phyloP scores from a whole-genome alignment of 2,888 invertebrate genomes.

The Laspeyria flexula region DNA sequence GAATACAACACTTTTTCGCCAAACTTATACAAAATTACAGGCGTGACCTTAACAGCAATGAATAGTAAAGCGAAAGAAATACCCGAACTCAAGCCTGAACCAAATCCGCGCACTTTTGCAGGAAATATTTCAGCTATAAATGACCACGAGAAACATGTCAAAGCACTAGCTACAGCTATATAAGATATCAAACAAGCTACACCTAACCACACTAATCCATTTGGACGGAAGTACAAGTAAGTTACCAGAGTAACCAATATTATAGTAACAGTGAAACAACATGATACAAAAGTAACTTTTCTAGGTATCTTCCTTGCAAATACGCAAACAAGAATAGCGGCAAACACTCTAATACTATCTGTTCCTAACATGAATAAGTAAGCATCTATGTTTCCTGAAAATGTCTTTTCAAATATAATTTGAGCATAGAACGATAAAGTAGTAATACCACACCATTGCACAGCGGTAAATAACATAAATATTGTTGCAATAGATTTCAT shows the following conservation, averaged over 20 bases:
- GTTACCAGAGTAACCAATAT: conserved; percentile 45
- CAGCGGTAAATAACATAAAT: conserved; percentile 47
- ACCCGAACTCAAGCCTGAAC: conserved; percentile 56
- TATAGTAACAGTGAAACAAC: conserved; percentile 42
- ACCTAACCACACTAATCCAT: conserved; percentile 48
- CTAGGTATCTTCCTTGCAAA: conserved; percentile 52
- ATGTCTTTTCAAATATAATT: conserved; percentile 54
- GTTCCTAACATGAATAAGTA: conserved; percentile 56
- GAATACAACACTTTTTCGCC: conserved; percentile 55
- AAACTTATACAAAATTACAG: conserved; percentile 45
- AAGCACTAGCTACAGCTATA: conserved; percentile 45
- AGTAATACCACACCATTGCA: conserved; percentile 61
- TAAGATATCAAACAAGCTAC: conserved; percentile 52
- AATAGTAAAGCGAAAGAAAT: conserved; percentile 56
- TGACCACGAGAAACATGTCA: conserved; percentile 57
- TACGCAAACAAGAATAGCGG: conserved; percentile 41
- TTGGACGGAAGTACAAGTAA: conserved; percentile 46
- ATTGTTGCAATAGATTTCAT: conserved; percentile 42
- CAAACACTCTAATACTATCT: conserved; percentile 52
- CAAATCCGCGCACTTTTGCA: conserved; percentile 57
- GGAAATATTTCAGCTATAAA: conserved; percentile 65
- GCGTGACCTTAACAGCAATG: conserved; percentile 57
- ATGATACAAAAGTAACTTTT: conserved; percentile 47
- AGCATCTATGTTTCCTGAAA: conserved; percentile 52
- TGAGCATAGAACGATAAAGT: conserved; percentile 59